Conservation (phyloP, 2,113 vertebrate species). For the Stomatorhinus ivindoensis region DNA sequence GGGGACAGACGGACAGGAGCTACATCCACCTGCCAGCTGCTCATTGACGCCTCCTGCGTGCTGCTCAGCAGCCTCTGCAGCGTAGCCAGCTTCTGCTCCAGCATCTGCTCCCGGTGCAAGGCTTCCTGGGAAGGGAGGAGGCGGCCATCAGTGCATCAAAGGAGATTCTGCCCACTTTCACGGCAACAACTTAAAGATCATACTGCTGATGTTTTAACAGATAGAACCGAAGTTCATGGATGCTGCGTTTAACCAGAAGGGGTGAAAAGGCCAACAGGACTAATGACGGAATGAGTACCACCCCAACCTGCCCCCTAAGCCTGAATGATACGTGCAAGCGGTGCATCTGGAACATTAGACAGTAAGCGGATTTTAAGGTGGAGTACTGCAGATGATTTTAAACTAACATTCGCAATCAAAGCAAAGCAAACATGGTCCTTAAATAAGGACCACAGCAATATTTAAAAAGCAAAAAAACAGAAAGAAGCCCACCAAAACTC, state of each 20-base stretch:
- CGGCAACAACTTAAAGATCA: neutral
- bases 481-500: neutral
- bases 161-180: neutral
- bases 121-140: constrained; percentile 70
- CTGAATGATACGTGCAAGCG: neutral
- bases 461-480: neutral
- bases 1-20: neutral
- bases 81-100: constrained; percentile 98
- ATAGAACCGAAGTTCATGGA: neutral
- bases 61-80: constrained; percentile 87
- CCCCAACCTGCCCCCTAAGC: neutral
- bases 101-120: constrained; percentile 99
- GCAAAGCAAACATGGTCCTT: neutral
- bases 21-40: constrained; percentile 89
- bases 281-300: neutral
- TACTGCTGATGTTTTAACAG: neutral
- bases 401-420: neutral
- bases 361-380: neutral
- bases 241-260: neutral
- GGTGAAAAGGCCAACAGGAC: neutral
- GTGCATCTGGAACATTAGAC: neutral
- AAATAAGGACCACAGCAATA: neutral
- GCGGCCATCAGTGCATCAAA: neutral
- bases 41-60: constrained; percentile 97
- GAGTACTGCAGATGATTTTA: neutral